A percentile compares a stretch with the other conserved stretches of the same genome.
These are phyloP conservation scores for Protonibea diacanthus DNA, from an alignment of 2,797 vertebrate species.

Conservation along the genomic window DNA sequence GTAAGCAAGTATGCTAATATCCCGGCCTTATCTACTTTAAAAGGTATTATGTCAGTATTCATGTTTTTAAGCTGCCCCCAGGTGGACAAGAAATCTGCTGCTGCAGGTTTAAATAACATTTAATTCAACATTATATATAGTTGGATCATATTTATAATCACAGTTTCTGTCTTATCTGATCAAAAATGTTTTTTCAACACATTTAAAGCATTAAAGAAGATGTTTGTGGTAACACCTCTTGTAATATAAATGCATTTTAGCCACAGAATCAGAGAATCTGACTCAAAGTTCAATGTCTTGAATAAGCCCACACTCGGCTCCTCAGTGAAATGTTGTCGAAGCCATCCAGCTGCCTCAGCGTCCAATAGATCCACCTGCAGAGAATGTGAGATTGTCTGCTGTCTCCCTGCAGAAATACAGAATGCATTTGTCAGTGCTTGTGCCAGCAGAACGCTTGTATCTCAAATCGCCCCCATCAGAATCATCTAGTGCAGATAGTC, in stretches of 20 bases:
- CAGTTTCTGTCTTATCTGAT: not conserved
- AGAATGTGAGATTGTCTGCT: conserved; percentile 55
- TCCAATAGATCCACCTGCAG: conserved; percentile 62
- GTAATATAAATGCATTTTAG: not conserved
- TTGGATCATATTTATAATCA: not conserved
- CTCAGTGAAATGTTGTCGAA: conserved; percentile 32
- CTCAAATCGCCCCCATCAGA: conserved; percentile 73
- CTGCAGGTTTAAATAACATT: too few relatives aligned
- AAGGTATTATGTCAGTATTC: not conserved
- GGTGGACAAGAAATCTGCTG: not conserved
- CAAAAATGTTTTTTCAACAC: not conserved
- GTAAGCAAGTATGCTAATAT: not conserved
- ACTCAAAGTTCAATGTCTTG: not conserved
- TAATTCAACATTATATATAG: too few relatives aligned
- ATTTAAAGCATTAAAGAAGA: not conserved
- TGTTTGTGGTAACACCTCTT: not conserved
- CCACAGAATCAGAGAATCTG: not conserved
- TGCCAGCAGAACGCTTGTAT: conserved; percentile 67
- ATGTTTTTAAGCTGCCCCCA: not conserved
- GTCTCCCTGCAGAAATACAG: conserved; percentile 61
- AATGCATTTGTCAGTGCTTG: conserved; percentile 69
- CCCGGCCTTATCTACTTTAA: not conserved
- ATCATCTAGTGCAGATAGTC: conserved; percentile 69
- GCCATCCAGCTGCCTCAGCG: conserved; percentile 55
- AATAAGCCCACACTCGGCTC: not conserved